Evolutionary conservation across 2,113 vertebrate genomes (phyloP), one percentile per base, ranked within the genome.

Genomic region (Alexandromys fortis): DNA sequence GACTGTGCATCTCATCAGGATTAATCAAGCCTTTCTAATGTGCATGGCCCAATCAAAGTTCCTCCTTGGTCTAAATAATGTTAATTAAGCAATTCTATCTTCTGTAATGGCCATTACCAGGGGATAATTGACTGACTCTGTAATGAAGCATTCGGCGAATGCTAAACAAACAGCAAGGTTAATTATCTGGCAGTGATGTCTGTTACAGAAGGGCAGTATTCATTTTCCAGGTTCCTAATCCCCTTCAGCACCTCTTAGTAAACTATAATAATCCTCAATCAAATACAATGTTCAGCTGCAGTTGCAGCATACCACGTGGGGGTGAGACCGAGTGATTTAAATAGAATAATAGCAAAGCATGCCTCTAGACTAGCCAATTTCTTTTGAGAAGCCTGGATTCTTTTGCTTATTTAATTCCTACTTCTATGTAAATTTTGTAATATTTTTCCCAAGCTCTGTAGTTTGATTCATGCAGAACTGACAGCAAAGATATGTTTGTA

Each of bases 131-230:
- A 98, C 97, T 98, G 98, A 98, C 98, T 98, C 92, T 86, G 95
- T 98, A 98, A 98, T 98, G 98, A 98, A 98, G 98, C 96, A 98
- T 98, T 98, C 72, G 72, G 92, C 91, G 95, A 98, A 98, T 98
- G 97, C 98, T 98, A 98, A 98, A 98, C 98, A 98, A 99, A 98
- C 97, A 98, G 97, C 97, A 98, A 98, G 98, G 98, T 98, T 99
- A 99, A 99, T 98, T 98, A 98, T 98, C 97, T 98, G 98, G 98
- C 97, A 98, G 95, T 96, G 96, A 98, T 97, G 97, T 97, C 96
- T 97, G 92, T 97, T 98, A 97, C 93, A 73, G 83, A 98, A 98
- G 89, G 92, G 88, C 91, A 98, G 83, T 61, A 86, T 63, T 94
- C 68, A 93, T 96, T 97, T 98, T 97, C 96, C 97, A 97, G 97